Evolutionary conservation across 37 sponge, comb jelly and placozoan genomes (phyloP).

Genomic region (Bolinopsis microptera): DNA sequence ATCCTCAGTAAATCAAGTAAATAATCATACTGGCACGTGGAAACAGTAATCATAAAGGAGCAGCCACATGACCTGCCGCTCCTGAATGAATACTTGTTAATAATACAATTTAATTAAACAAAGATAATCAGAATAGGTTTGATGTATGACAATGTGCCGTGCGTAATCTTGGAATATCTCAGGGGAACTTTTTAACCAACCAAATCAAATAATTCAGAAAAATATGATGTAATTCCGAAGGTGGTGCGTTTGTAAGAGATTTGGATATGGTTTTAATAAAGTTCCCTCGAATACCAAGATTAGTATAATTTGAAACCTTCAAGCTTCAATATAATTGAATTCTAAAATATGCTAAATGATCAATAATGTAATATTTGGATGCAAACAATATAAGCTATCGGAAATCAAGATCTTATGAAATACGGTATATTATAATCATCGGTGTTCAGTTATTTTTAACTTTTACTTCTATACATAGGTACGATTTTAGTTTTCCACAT

Average conservation of each 20-base stretch:
- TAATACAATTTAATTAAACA: background rate
- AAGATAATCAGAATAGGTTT: background rate
- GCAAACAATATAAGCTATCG: background rate
- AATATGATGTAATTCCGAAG: background rate
- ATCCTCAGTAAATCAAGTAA: constrained; percentile 3
- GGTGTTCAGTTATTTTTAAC: background rate
- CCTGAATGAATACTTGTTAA: background rate
- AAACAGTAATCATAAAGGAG: too few species aligned
- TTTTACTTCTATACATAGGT: background rate
- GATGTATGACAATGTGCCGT: background rate
- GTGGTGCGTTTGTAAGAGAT: background rate
- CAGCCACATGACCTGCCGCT: too few species aligned
- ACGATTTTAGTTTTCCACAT: background rate
- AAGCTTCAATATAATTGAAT: background rate
- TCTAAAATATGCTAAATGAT: background rate
- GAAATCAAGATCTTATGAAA: too few species aligned
- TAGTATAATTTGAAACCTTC: background rate
- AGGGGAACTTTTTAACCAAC: background rate
- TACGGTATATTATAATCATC: too few species aligned
- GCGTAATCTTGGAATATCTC: background rate
- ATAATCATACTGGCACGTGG: background rate
- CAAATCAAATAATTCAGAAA: background rate
- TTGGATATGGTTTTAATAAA: background rate
- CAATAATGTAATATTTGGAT: background rate
- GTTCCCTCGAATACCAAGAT: background rate